Evolutionary conservation across 2,797 vertebrate species (phyloP).

Genomic region (Huso huso): DNA sequence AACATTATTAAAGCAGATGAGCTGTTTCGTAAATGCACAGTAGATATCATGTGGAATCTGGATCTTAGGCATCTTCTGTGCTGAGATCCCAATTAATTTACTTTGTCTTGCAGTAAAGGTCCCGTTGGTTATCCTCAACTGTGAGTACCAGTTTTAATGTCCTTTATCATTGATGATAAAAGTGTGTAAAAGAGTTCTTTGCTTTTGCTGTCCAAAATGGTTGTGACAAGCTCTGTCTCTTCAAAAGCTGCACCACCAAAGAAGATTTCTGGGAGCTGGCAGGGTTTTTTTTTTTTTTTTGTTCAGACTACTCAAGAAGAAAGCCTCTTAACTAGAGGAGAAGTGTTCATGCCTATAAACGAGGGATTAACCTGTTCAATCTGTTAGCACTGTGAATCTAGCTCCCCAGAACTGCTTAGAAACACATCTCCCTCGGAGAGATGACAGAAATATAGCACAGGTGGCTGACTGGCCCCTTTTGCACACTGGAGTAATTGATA

Average conservation of each 20-base stretch:
- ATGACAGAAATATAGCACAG: conserved; percentile 23
- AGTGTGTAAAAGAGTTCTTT: background rate
- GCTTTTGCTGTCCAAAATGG: conserved; percentile 26
- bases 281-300: background rate
- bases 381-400: background rate
- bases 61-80: too few species aligned
- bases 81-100: too few species aligned
- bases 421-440: conserved; percentile 21
- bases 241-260: conserved; percentile 18
- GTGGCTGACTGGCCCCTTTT: conserved; percentile 25
- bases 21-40: too few species aligned
- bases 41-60: too few species aligned
- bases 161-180: background rate
- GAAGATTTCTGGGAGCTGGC: background rate
- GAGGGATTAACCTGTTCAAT: background rate
- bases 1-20: too few species aligned
- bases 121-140: background rate
- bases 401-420: conserved; percentile 12
- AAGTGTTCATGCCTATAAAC: conserved; percentile 6
- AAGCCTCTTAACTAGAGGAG: background rate
- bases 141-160: background rate
- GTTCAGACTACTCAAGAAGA: background rate
- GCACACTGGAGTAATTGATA: conserved; percentile 31
- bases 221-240: conserved; percentile 19
- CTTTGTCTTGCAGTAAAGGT: too few species aligned